Base-by-base conservation (phyloP, 2,113 vertebrate species). In the Proterorhinus semilunaris region DNA sequence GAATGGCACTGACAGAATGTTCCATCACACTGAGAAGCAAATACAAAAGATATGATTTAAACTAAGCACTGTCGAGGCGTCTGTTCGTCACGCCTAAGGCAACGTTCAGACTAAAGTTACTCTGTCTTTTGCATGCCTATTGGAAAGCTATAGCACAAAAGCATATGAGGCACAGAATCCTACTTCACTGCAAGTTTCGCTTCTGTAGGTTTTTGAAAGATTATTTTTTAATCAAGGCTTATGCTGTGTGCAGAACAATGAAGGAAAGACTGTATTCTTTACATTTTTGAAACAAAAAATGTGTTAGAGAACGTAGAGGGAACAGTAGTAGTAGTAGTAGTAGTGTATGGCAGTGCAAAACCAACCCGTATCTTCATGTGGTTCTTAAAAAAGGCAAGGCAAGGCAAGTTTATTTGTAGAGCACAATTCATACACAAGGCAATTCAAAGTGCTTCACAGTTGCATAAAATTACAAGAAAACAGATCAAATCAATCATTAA, bases 1-100 rank as follows among this genome's bases (percentile, higher is more conserved):
- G 62, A 68, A 75, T 80, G 63, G 72, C 62, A 75, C n/a, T 17
- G 46, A 52, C 15, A 75, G 53, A 71, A 68, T 66, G 81, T 59
- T 47, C 68, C 74, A 65, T 75, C n/a, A 16, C 57, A 57, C 55
- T 9, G 1, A 21, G 54, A 52, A 11, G 11, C 15, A n/a, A 48
- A 52, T 12, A 59, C 4, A 53, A 46, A 8, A 43, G 54, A 55
- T 51, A 47, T 36, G 16, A 57, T 49, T 62, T 84, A 67, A 87
- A 67, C 9, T 13, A 54, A 75, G 61, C 68, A 74, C 71, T 11
- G 17, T 70, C 69, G 43, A 58, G 54, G 66, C 52, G 48, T 71
- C 44, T 58, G 17, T 68, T 36, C 47, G 43, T 66, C 50, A 55
- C 66, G 42, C 62, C 44, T 50, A 47, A 58, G 55, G 72, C 49